Base-by-base conservation (phyloP, 1,140 invertebrate genomes). In the Laodelphax striatellus region DNA sequence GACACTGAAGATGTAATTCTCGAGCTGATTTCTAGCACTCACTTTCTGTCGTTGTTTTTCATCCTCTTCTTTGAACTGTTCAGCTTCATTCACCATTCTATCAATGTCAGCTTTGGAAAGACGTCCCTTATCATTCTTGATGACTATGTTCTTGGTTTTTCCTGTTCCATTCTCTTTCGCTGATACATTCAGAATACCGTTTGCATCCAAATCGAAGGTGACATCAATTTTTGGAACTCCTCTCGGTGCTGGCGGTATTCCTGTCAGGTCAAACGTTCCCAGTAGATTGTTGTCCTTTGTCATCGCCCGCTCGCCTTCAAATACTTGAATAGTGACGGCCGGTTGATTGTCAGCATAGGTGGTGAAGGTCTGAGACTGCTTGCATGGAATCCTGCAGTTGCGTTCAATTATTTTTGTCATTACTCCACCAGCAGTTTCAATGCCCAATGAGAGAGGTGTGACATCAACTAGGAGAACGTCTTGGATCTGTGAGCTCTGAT, bases 291-390 rank as follows among this genome's bases (percentile, higher is more conserved):
- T 85, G 65, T 85, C 82, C 58, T 75, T 80, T 4, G 83, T 85
- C 79, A 85, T 82, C 0, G 78, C 73, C 41, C 82, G 68, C 68
- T 85, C 83, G 21, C 83, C 84, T 70, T 86, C 83, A 63, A 70
- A 86, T 2, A 90, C 86, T 70, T 86, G 82, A 61, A 90, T 84
- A 10, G 83, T 84, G 1, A 92, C 89, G 44, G 81, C 87, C 14
- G 85, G 80, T 72, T 93, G 81, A 63, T 82, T 82, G 60, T 81
- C 78, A 0, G 76, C 70, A 58, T 78, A 79, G 0, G 78, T 80
- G 0, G 77, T 79, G 67, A 80, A 81, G 5, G 70, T 74, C 62
- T 80, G 73, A 5, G 72, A 68, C 55, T 77, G 75, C 63, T 79
- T 79, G 57, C 73, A 76, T 5, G 80, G 80, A 44, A 82, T 80